Conservation (phyloP, 2,888 invertebrate species). For the Eudasyphora cyanicolor region DNA sequence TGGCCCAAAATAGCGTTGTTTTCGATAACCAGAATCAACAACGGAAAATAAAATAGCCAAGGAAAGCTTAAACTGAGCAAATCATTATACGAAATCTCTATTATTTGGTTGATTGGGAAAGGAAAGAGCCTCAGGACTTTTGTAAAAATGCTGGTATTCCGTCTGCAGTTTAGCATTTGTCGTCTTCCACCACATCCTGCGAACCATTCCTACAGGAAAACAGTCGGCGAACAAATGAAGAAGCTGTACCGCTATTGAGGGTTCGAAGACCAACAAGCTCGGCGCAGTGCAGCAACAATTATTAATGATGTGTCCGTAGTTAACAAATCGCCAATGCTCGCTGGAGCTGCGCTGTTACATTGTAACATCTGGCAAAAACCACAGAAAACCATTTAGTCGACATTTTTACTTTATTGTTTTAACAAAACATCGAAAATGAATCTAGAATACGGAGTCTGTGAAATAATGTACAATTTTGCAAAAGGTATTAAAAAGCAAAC, state of each 20-base stretch:
- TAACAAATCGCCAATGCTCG: slow-evolving; percentile 49
- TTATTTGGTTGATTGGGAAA: slow-evolving; percentile 46
- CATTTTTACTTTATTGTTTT: slow-evolving; percentile 18
- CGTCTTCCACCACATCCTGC: neutral
- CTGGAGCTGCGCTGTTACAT: neutral
- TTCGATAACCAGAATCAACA: neutral
- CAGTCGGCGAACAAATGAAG: neutral
- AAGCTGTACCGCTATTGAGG: neutral
- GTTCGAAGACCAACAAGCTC: neutral
- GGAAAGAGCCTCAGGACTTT: slow-evolving; percentile 48
- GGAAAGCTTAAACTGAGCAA: slow-evolving; percentile 37
- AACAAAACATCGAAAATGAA: slow-evolving; percentile 49
- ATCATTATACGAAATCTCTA: slow-evolving; percentile 59
- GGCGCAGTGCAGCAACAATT: slow-evolving; percentile 17
- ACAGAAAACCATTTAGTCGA: slow-evolving; percentile 61
- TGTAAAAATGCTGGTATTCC: neutral
- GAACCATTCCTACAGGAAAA: neutral
- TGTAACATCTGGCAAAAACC: slow-evolving; percentile 58
- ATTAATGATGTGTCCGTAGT: slow-evolving; percentile 56
- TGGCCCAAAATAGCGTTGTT: neutral
- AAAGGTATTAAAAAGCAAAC: neutral
- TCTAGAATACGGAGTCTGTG: slow-evolving; percentile 48
- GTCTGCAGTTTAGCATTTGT: too few relatives aligned
- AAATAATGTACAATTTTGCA: neutral
- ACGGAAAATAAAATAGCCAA: neutral